These are phyloP conservation scores for Drosophila virilis DNA, from an alignment of 1,140 invertebrate species.

Conservation along the genomic window DNA sequence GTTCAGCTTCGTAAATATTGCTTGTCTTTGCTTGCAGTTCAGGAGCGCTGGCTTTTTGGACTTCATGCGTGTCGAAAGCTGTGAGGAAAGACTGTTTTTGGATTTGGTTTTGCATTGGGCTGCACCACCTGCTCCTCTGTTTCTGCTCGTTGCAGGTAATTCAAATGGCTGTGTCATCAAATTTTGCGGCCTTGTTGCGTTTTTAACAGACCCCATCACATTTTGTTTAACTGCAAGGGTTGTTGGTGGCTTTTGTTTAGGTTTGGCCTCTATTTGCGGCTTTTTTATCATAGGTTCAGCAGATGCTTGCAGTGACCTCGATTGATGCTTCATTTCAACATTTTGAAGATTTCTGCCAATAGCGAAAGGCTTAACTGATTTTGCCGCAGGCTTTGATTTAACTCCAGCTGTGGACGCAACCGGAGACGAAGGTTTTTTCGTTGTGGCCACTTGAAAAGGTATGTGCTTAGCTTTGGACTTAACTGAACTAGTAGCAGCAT, in stretches of 20 bases:
- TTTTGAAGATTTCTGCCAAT: neutral
- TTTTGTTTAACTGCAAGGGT: neutral
- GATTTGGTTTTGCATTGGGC: conserved; percentile 44
- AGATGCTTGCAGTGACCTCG: too few relatives aligned
- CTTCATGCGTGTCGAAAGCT: conserved; percentile 48
- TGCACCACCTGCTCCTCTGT: conserved; percentile 30
- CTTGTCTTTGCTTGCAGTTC: conserved; percentile 20
- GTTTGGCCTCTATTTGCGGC: neutral
- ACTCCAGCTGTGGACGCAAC: neutral
- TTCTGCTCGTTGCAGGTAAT: neutral
- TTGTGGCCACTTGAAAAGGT: neutral
- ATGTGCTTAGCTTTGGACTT: neutral
- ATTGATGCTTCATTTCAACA: too few relatives aligned
- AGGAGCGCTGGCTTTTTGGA: conserved; percentile 16
- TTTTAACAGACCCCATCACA: neutral
- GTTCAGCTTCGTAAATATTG: conserved; percentile 1
- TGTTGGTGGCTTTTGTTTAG: neutral
- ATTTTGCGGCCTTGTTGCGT: neutral
- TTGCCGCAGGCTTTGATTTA: neutral
- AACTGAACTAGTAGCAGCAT: neutral
- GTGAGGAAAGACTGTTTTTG: neutral
- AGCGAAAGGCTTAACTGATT: too few relatives aligned
- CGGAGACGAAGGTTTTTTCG: neutral
- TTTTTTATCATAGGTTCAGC: neutral
- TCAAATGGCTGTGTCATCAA: neutral